phyloP scores from a whole-genome alignment of 2,797 vertebrate genomes.

The Uromys caudimaculatus region DNA sequence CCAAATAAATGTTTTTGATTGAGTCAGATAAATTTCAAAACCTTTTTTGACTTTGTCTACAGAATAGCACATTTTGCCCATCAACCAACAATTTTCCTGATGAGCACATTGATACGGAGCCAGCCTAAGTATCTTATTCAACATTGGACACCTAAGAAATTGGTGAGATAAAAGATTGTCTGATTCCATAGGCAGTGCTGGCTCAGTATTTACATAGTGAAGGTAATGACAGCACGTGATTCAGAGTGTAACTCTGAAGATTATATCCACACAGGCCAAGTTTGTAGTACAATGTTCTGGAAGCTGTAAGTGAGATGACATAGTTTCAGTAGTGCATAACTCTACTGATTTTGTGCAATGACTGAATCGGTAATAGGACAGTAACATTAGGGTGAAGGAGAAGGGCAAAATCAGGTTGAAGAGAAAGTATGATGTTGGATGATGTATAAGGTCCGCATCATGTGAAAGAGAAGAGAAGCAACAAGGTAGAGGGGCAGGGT shows the following conservation, averaged over 20 bases:
- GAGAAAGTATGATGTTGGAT: background rate
- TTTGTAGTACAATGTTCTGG: background rate
- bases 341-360: background rate
- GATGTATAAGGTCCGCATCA: background rate
- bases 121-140: background rate
- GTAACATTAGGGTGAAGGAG: background rate
- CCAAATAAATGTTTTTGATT: slow-evolving; percentile 14
- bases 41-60: background rate
- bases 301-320: background rate
- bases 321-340: background rate
- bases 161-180: background rate
- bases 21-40: background rate
- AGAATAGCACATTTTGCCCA: background rate
- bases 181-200: background rate
- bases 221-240: background rate
- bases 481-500: background rate
- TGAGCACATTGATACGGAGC: background rate
- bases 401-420: background rate
- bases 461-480: background rate
- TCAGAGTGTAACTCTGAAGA: background rate
- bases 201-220: background rate
- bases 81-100: slow-evolving; percentile 27
- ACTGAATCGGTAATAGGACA: background rate
- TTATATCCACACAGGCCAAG: background rate
- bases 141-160: background rate